phyloP scores from a whole-genome alignment of 2,888 invertebrate genomes.

The Philonicus albiceps region DNA sequence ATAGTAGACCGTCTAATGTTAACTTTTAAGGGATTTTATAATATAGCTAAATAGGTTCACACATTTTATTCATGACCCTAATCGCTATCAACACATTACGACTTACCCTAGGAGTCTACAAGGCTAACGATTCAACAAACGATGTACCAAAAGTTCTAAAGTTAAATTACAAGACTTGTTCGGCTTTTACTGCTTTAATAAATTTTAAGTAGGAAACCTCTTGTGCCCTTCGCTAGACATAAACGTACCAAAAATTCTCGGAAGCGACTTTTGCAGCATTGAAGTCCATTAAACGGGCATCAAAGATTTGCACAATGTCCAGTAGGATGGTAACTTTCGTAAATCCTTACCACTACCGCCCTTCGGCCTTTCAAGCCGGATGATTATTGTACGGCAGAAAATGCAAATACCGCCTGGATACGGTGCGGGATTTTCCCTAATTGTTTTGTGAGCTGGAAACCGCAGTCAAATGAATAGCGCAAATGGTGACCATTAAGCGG shows the following conservation, averaged over 20 bases:
- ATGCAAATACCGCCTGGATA: neutral
- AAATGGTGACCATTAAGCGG: neutral
- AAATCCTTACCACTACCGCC: neutral
- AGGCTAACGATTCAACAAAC: neutral
- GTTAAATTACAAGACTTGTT: neutral
- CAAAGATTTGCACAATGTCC: neutral
- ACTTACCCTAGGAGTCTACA: neutral
- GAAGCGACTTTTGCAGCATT: neutral
- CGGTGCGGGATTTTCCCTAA: neutral
- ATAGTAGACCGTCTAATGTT: too few species aligned
- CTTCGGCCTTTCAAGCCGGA: neutral
- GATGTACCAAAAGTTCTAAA: neutral
- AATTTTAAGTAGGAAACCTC: neutral
- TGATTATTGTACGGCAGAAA: neutral
- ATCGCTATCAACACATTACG: neutral
- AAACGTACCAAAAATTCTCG: neutral
- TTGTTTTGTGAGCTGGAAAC: slow-evolving; percentile 19
- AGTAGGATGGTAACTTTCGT: neutral
- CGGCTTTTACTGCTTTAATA: neutral
- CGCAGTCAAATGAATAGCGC: slow-evolving; percentile 2
- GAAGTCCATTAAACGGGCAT: neutral
- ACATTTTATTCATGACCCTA: neutral
- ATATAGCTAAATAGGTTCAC: too few species aligned
- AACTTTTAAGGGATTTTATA: too few species aligned
- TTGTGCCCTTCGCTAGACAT: neutral